Evolutionary conservation across 2,797 vertebrate species (phyloP).

Genomic region (Mionectes olivaceus): DNA sequence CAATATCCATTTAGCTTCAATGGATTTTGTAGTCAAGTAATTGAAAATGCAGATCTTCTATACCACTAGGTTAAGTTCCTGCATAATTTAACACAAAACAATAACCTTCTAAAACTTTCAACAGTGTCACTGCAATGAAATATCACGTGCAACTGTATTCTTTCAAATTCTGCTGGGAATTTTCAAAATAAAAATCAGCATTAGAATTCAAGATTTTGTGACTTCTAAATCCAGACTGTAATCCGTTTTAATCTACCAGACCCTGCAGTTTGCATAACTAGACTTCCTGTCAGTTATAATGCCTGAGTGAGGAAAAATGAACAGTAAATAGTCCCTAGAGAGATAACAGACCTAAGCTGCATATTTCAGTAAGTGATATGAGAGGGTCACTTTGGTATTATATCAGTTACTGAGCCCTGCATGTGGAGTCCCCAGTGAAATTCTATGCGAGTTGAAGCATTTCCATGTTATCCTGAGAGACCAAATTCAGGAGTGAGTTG

Average conservation of each 20-base stretch:
- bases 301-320: background rate
- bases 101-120: background rate
- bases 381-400: background rate
- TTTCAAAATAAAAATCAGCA: background rate
- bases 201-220: background rate
- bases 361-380: background rate
- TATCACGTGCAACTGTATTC: background rate
- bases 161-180: background rate
- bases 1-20: background rate
- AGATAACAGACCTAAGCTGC: background rate
- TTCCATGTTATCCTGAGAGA: background rate
- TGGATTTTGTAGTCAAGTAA: background rate
- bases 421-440: background rate
- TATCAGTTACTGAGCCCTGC: background rate
- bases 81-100: background rate
- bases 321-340: background rate
- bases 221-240: background rate
- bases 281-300: background rate
- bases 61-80: too few species aligned
- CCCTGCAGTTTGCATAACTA: background rate
- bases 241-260: conserved; percentile 1
- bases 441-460: background rate
- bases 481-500: background rate
- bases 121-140: background rate
- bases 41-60: too few species aligned